Evolutionary conservation across 2,113 vertebrate species (phyloP).

Genomic region (Psophia crepitans): DNA sequence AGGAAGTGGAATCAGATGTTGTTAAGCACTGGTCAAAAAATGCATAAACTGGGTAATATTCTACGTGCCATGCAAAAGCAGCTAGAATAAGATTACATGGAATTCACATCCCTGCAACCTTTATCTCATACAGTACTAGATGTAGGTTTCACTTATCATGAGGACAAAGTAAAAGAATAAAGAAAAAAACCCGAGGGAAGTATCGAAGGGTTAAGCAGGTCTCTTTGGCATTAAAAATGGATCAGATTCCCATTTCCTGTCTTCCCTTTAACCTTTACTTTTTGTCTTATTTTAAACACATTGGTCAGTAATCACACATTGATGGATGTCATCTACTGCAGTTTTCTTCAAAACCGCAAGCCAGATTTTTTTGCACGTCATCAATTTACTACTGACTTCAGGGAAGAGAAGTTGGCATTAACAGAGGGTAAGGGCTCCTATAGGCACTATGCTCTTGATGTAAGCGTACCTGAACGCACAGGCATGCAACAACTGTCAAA

Average conservation of each 20-base stretch:
- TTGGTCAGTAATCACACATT: background rate
- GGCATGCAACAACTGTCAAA: background rate
- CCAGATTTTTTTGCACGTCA: background rate
- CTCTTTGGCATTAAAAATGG: background rate
- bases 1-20: background rate
- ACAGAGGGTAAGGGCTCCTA: background rate
- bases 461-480: accelerated
- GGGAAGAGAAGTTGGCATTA: background rate
- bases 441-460: background rate
- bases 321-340: background rate
- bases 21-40: background rate
- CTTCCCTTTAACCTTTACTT: background rate
- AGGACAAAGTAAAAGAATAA: background rate
- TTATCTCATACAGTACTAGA: background rate
- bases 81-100: background rate
- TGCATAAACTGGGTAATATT: background rate
- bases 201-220: background rate
- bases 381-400: accelerated
- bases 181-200: background rate
- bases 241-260: background rate
- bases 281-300: background rate
- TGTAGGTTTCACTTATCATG: background rate
- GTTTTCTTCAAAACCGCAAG: background rate
- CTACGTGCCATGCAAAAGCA: background rate
- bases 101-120: background rate